Evolutionary conservation across 1,140 invertebrate species (phyloP).

Genomic region (Pissodes strobi): DNA sequence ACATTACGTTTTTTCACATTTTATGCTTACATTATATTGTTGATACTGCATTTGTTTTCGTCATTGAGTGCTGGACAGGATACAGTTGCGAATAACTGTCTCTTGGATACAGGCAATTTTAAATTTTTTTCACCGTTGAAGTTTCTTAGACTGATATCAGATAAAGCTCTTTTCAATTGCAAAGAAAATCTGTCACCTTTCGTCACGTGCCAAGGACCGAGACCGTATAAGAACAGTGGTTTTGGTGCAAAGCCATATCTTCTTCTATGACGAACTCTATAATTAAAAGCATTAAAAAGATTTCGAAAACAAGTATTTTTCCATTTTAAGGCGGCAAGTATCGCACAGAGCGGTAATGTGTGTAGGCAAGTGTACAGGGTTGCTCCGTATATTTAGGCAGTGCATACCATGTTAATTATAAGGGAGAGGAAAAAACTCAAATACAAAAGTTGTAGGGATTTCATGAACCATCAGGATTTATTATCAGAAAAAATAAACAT

Average conservation of each 20-base stretch:
- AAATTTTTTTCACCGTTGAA: conserved; percentile 53
- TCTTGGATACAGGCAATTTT: conserved; percentile 54
- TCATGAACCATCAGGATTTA: too few relatives aligned
- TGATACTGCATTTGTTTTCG: conserved; percentile 1
- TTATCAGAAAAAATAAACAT: too few relatives aligned
- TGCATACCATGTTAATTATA: too few relatives aligned
- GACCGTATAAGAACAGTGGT: conserved; percentile 57
- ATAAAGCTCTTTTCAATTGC: conserved; percentile 56
- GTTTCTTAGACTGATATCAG: conserved; percentile 53
- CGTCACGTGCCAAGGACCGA: conserved; percentile 59
- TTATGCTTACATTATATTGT: conserved; percentile 21
- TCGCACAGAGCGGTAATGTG: too few relatives aligned
- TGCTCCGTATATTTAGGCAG: too few relatives aligned
- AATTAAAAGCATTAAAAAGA: too few relatives aligned
- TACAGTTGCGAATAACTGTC: conserved; percentile 56
- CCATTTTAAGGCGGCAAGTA: too few relatives aligned
- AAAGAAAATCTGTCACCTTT: conserved; percentile 57
- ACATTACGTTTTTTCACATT: too few relatives aligned
- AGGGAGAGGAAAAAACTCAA: too few relatives aligned
- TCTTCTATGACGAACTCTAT: conserved; percentile 41
- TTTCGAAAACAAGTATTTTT: too few relatives aligned
- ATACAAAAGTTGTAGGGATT: too few relatives aligned
- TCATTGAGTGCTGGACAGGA: conserved; percentile 46
- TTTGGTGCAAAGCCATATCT: conserved; percentile 56
- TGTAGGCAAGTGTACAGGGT: too few relatives aligned